Evolutionary conservation across 2,888 invertebrate species (phyloP), one percentile per base, ranked within the genome.

Genomic region (Sminthurides aquaticus): DNA sequence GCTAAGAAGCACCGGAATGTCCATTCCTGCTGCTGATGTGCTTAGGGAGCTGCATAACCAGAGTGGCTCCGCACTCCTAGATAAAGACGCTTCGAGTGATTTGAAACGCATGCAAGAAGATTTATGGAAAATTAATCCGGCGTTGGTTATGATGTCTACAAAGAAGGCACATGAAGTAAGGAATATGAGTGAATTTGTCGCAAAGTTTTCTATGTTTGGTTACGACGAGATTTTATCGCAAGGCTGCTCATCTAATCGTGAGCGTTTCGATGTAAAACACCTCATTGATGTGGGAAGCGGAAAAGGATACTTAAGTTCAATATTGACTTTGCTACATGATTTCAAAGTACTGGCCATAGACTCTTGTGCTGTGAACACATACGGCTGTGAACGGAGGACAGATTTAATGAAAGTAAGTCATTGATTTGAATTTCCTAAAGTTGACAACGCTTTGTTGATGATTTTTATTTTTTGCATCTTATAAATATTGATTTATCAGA

Each of bases 261-360:
- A 15, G 5, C 5, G 20, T 20, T 52, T 52, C 20, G 20, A 52
- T 20, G 77, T 79, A 1, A 73, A 77, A 3, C 82, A 84, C 78
- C 80, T 89, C 49, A 82, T 94, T 20, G 95, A 95, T 77, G 86
- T 91, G 52, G 95, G 95, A 0, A 92, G 92, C 76, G 95, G 95
- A 0, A 88, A 90, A 76, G 95, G 93, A 0, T 90, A 92, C 78
- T 80, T 94, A 48, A 88, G 90, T 52, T 86, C 87, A 0, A 84
- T 87, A 15, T 77, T 95, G 57, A 84, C 88, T 0, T 80, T 90
- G 2, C 84, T 87, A 67, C 85, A 89, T 78, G 78, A 81, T 27
- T 79, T 90, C 64, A 86, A 86, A 49, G 89, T 92, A 26, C 80
- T 95, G 18, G 91, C 91, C 0, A 82, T 95, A 0, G 95, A 95